Base-by-base conservation (phyloP, 2,797 vertebrate genomes). In the Semaprochilodus insignis region DNA sequence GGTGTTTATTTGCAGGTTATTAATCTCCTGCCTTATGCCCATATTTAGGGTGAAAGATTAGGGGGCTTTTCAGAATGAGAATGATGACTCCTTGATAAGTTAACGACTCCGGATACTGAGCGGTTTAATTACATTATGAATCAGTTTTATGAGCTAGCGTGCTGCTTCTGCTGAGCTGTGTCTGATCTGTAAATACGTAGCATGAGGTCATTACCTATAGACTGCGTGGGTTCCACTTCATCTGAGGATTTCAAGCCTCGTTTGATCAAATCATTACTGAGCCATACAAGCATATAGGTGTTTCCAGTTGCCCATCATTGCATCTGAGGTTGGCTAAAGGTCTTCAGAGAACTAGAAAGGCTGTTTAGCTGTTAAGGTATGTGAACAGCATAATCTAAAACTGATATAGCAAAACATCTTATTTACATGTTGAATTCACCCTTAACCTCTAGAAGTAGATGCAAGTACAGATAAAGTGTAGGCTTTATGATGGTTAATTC, bases 1-100 rank as follows among this genome's bases (percentile, higher is more conserved):
- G 82, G 85, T 88, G 87, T 81, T 84, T 88, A 80, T 88, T 85
- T 81, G 71, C 85, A 71, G 84, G 81, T 85, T 67, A 87, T 88
- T 83, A 77, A 88, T 85, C 84, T 79, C 54, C 80, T 67, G 44
- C 77, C 65, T 82, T 85, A 57, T 82, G 78, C 48, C 67, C 70
- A 25, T 4, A 54, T 85, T 80, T 81, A 75, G 71, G 74, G 71
- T 80, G 51, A 65, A 76, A 76, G 73, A 81, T 83, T 81, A 78
- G 65, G 57, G 54, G 36, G 21, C 75, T 81, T 82, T 80, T 69
- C 72, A 34, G 23, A 85, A 59, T 44, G 81, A 76, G 65, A 82
- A 87, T 83, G 80, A 81, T 86, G 72, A 70, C 59, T 77, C 69
- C 69, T 69, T 79, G 87, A 77, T 84, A 85, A 81, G 77, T 81